A percentile compares a stretch with the other conserved stretches of the same genome.
Conservation (phyloP, 2,797 vertebrate species). For the Sciurus vulgaris region DNA sequence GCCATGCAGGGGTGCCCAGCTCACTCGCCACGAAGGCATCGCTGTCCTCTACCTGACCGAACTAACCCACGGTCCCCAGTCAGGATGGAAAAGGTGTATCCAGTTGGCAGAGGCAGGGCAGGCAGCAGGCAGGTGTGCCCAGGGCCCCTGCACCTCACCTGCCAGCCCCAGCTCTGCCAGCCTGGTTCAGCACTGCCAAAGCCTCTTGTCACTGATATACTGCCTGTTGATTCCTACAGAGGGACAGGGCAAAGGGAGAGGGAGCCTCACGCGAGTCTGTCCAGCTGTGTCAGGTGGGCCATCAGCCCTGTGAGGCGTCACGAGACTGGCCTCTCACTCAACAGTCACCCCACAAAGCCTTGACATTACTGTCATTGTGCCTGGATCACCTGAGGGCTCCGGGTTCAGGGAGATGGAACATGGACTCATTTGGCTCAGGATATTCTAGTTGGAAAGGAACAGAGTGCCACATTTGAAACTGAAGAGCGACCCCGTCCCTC, state of each 20-base stretch:
- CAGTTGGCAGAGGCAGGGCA: slow-evolving; percentile 61
- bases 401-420: neutral
- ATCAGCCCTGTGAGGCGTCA: neutral
- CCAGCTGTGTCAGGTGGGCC: slow-evolving; percentile 80
- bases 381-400: neutral
- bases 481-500: neutral
- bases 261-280: neutral
- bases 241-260: neutral
- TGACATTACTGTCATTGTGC: neutral
- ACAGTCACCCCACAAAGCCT: neutral
- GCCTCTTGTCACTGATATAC: neutral
- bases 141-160: neutral
- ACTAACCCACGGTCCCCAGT: neutral
- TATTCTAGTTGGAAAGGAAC: neutral
- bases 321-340: neutral
- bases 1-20: neutral
- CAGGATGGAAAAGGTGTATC: slow-evolving; percentile 64
- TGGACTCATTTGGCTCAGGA: neutral
- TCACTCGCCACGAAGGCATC: neutral
- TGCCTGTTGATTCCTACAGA: slow-evolving; percentile 14
- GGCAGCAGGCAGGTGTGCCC: slow-evolving; percentile 72
- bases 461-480: neutral
- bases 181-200: slow-evolving; percentile 59
- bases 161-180: slow-evolving; percentile 67
- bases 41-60: neutral